Evolutionary conservation across 2,888 invertebrate species (phyloP), one percentile per base, ranked within the genome.

Genomic region (Anoncus sp.): DNA sequence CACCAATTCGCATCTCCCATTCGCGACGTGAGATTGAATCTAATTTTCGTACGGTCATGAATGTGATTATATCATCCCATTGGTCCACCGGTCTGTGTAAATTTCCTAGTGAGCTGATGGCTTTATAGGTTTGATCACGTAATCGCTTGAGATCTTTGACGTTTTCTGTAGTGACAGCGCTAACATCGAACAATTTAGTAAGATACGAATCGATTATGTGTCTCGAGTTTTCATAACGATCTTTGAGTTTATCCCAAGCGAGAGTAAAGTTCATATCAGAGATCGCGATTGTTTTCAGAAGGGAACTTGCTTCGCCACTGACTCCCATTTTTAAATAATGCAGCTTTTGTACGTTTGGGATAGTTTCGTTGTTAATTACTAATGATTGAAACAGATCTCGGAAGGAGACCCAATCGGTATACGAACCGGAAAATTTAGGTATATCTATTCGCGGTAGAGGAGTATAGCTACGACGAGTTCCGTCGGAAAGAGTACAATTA

Each of bases 171-270:
- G 22, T 3, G 4, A 43, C 59, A 2, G 22, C 43, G 43, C 40
- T 22, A 22, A 43, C 40, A 18, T 62, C 62, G 31, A 65, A 40
- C 6, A 65, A 40, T 65, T 51, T 51, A 5, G 49, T 14, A 2
- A 65, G 51, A n/a, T 65, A 51, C 22, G 65, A 62, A 47, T 38
- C 65, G 51, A 65, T 51, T 10, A 62, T n/a, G 6, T 60, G 47
- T 49, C 47, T 1, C 47, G 47, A 47, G 5, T 31, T 60, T 43
- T 60, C 60, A 14, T 62, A 62, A 1, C 31, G 62, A 47, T 62
- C 62, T 31, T 62, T 47, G 3, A 47, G 62, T 18, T 62, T 27
- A 6, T 62, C 31, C 47, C 62, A 62, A 7, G 62, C 62, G n/a
- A 62, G 9, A 1, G n/a, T 6, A 47, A 62, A 62, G 12, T 62